Percentiles rank a stretch among this genome's conserved stretches.
Evolutionary conservation across 2,113 vertebrate species (phyloP).

Genomic region (Nymphicus hollandicus): DNA sequence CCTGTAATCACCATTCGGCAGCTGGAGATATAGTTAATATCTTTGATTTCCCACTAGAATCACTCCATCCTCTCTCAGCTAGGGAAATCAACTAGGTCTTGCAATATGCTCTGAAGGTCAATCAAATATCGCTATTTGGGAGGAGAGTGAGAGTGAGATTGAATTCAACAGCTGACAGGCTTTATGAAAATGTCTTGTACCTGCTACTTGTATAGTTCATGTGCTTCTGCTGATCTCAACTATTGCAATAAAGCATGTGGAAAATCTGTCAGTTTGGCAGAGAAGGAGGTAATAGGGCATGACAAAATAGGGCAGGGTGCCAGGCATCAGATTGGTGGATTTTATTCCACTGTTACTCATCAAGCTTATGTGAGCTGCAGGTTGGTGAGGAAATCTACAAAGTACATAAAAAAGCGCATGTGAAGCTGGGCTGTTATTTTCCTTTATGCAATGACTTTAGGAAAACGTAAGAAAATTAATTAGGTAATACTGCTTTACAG

Average conservation of each 20-base stretch:
- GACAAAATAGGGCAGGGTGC: not conserved
- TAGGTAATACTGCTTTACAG: not conserved
- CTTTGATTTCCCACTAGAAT: constrained; percentile 30
- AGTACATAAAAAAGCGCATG: not conserved
- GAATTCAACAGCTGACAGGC: constrained; percentile 30
- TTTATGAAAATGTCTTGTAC: constrained; percentile 36
- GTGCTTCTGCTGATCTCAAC: constrained; percentile 15
- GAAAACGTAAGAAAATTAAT: not conserved
- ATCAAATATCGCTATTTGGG: not conserved
- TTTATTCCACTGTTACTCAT: not conserved
- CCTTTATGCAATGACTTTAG: not conserved
- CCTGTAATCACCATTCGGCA: not conserved
- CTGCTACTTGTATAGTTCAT: not conserved
- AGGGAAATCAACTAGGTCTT: constrained; percentile 3
- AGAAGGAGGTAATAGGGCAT: not conserved
- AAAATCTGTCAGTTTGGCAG: constrained; percentile 33
- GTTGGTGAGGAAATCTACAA: not conserved
- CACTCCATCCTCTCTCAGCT: not conserved
- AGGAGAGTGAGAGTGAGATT: not conserved
- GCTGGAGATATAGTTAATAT: constrained; percentile 20
- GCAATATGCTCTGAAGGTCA: not conserved
- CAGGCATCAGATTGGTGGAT: not conserved
- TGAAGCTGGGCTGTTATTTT: not conserved
- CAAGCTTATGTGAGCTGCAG: not conserved
- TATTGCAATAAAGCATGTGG: constrained; percentile 4